Base-by-base conservation (phyloP, 2,888 invertebrate species). In the Heliconius sara region DNA sequence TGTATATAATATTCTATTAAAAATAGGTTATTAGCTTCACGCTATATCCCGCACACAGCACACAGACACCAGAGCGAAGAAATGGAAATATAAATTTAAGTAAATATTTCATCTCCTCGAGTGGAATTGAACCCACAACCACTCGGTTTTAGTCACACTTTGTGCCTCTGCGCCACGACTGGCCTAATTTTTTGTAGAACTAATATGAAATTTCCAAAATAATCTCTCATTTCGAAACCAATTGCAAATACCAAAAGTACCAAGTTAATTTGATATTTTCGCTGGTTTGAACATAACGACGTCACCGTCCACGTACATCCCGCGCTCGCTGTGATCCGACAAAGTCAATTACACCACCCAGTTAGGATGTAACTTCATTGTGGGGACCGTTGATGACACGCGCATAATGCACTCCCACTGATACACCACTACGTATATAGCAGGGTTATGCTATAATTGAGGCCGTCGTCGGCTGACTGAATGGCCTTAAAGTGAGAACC, bases 361-460 rank as follows among this genome's bases (percentile, higher is more conserved):
- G 72, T 57, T 34, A n/a, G 13, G 57, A 73, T 52, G 30, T 34
- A 73, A 73, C 7, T 57, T n/a, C 30, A n/a, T 72, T 72, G 10
- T n/a, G 3, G 13, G 16, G 16, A 34, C 34, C 13, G n/a, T n/a
- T 19, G 12, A 30, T 12, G 27, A 27, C 25, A 68, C 39, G 68
- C 68, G 68, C 68, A 39, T 13, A 43, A 19, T 34, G 34, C n/a
- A 10, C 60, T 60, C 19, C 3, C 47, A 22, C n/a, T 60, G 7
- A 60, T 60, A 60, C n/a, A 60, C 60, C n/a, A n/a, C n/a, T n/a
- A 60, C n/a, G n/a, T n/a, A 10, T 60, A n/a, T 10, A 60, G n/a
- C 60, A n/a, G n/a, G 12, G 13, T 16, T 52, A 52, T 6, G 19
- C 52, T 52, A 22, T 52, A 52, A n/a, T n/a, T 22, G 10, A 60